Evolutionary conservation across 2,797 vertebrate genomes (phyloP).

Genomic region (Melanotaenia trifasciata): DNA sequence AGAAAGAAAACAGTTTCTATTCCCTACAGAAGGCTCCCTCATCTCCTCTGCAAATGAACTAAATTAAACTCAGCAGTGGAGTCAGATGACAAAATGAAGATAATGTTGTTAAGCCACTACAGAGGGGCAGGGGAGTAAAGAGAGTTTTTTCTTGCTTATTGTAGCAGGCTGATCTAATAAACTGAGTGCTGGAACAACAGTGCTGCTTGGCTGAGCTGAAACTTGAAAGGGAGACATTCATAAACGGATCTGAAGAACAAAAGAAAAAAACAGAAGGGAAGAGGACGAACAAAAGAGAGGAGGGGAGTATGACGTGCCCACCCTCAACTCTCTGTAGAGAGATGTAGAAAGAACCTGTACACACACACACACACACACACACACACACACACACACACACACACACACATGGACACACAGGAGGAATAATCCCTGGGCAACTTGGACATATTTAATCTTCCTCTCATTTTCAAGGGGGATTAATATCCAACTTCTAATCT

Average conservation of each 20-base stretch:
- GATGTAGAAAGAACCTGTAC: conserved; percentile 63
- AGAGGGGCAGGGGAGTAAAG: conserved; percentile 40
- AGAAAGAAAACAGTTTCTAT: conserved; percentile 17
- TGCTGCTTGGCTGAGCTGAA: conserved; percentile 33
- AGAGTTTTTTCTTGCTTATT: conserved; percentile 59
- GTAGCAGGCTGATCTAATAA: conserved; percentile 65
- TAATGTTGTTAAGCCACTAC: conserved; percentile 60
- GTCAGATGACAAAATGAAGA: conserved; percentile 67
- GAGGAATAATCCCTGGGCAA: conserved; percentile 67
- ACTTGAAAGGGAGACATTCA: conserved; percentile 49
- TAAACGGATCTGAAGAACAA: conserved; percentile 37
- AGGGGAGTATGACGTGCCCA: conserved; percentile 57
- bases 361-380: conserved; percentile 20
- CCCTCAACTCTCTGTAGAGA: conserved; percentile 43
- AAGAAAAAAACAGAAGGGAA: conserved; percentile 37
- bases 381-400: conserved; percentile 11
- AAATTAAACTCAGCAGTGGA: conserved; percentile 60
- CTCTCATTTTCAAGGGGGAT: conserved; percentile 78
- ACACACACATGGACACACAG: conserved; percentile 18
- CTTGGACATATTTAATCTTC: conserved; percentile 77
- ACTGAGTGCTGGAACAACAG: conserved; percentile 34
- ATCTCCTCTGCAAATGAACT: conserved; percentile 53
- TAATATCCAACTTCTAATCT: conserved; percentile 75
- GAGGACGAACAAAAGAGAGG: conserved; percentile 51
- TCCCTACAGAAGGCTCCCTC: conserved; percentile 32